Evolutionary conservation across 2,113 vertebrate genomes (phyloP).

Genomic region (Morone saxatilis): DNA sequence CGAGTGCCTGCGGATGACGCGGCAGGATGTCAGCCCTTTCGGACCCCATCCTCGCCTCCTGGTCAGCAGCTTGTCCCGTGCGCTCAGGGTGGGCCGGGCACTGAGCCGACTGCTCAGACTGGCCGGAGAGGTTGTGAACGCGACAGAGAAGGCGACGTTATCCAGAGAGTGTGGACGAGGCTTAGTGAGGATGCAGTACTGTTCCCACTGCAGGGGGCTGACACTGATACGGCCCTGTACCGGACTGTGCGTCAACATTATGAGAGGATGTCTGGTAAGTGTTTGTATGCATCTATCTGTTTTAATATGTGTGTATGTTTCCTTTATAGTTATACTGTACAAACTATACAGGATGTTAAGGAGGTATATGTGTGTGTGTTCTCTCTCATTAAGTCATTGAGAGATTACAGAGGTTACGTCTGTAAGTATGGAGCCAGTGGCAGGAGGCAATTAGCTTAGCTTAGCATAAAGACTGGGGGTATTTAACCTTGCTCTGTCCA

Average conservation of each 20-base stretch:
- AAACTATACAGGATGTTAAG: background rate
- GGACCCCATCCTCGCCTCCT: conserved; percentile 87
- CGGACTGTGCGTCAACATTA: conserved; percentile 90
- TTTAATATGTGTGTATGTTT: background rate
- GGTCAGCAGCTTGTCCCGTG: conserved; percentile 82
- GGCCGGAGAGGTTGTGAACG: conserved; percentile 89
- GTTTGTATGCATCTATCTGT: conserved; percentile 15
- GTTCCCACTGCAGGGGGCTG: conserved; percentile 91
- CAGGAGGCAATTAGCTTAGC: conserved; percentile 2
- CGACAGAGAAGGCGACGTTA: conserved; percentile 84
- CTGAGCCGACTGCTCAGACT: conserved; percentile 86
- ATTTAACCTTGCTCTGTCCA: background rate
- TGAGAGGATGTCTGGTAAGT: conserved; percentile 92
- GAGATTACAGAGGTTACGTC: too few species aligned
- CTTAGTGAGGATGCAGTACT: conserved; percentile 93
- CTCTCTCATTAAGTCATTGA: too few species aligned
- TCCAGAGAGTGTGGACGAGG: conserved; percentile 87
- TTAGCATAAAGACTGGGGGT: background rate
- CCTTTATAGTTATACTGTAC: background rate
- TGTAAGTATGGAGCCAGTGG: background rate
- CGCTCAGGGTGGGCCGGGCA: conserved; percentile 85
- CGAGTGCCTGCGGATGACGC: conserved; percentile 90
- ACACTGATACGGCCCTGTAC: conserved; percentile 91
- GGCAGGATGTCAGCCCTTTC: conserved; percentile 90
- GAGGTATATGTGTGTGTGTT: too few species aligned